Base-by-base conservation (phyloP, 1,140 invertebrate species). In the Trachelipus rathkii region DNA sequence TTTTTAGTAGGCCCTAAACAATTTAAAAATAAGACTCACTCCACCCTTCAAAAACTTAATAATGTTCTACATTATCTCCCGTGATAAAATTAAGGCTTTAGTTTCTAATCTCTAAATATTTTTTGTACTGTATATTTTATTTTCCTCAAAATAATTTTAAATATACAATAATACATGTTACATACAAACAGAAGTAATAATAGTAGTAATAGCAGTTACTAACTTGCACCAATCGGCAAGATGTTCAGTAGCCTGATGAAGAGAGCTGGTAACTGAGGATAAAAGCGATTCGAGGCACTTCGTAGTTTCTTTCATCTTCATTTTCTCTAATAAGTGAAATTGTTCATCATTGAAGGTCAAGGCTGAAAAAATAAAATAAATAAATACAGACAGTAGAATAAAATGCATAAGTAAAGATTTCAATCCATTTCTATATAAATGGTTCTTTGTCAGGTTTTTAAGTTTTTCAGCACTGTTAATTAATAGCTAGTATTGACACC, bases 261-360 rank as follows among this genome's bases (percentile, higher is more conserved):
- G 89, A 3, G 89, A 86, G 10, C 90, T 89, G 79, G 87, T 86
- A 76, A 90, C 91, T 19, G 85, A 85, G 78, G 90, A 87, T 68
- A 92, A 84, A 72, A 93, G 84, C 0, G 87, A 85, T 81, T 91
- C 89, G 70, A 91, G 86, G 75, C 89, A 86, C 68, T 89, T 88
- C 10, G 90, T 90, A 0, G 91, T 92, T 85, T 92, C 91, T 76
- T 83, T 83, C 84, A 88, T 87, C 82, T 90, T 90, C 50, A 90
- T 89, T 83, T 94, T 89, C 87, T 96, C 94, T 71, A 96, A 86
- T 67, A 95, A 91, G 85, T 96, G 94, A 83, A 96, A 95, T 85
- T 96, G 94, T 85, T 96, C 94, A 86, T 96, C 94, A 84, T 96
- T 95, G 84, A 94, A 95, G 0, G 93, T 94, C 1, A 95, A 77